Evolutionary conservation across 2,888 invertebrate genomes (phyloP).

Genomic region (Creontiades dilutus): DNA sequence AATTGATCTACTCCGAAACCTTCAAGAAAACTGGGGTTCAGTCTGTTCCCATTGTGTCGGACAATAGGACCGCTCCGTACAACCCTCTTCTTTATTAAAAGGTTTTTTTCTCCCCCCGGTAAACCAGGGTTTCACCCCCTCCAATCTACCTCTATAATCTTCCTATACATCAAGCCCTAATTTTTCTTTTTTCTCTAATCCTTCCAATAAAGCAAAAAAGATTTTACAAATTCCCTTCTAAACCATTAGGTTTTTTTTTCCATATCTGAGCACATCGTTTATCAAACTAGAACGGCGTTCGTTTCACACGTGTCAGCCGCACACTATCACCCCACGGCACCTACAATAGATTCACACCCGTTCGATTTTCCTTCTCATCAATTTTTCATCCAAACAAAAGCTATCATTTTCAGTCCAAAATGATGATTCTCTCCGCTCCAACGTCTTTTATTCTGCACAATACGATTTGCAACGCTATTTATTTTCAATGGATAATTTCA

Average conservation of each 20-base stretch:
- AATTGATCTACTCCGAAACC: not conserved
- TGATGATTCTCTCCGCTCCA: not conserved
- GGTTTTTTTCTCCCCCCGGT: too few species aligned
- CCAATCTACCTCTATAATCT: not conserved
- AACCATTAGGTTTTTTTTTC: not conserved
- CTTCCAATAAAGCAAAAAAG: not conserved
- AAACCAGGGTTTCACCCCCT: not conserved
- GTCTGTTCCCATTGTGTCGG: conserved; percentile 15
- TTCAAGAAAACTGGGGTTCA: not conserved
- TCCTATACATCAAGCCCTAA: too few species aligned
- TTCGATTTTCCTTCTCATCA: not conserved
- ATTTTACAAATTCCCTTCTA: not conserved
- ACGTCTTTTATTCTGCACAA: not conserved
- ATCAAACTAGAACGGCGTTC: conserved; percentile 3
- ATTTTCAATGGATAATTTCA: too few species aligned
- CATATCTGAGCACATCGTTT: not conserved
- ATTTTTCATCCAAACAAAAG: conserved; percentile 35
- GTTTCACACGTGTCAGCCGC: not conserved
- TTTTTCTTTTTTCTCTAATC: not conserved
- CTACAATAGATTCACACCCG: conserved; percentile 43
- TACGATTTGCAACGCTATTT: too few species aligned
- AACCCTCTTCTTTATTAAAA: not conserved
- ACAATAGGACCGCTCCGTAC: conserved; percentile 9
- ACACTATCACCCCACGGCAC: not conserved
- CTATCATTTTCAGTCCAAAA: not conserved